phyloP scores from a whole-genome alignment of 2,888 invertebrate species.

The Embidobia sp. region DNA sequence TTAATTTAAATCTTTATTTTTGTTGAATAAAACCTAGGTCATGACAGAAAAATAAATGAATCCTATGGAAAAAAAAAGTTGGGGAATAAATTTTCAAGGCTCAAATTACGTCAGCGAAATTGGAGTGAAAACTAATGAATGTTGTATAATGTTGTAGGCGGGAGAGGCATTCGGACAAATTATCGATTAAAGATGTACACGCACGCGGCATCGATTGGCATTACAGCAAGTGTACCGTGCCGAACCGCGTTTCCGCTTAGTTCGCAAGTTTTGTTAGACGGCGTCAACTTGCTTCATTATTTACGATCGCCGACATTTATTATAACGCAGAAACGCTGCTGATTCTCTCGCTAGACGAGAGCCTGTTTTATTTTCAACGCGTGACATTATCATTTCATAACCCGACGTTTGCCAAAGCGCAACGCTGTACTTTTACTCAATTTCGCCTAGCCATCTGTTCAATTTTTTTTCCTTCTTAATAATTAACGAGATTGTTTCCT shows the following conservation, averaged over 20 bases:
- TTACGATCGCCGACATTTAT: conserved; percentile 18
- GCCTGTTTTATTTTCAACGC: conserved; percentile 43
- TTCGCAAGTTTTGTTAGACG: conserved; percentile 22
- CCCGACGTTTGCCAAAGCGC: conserved; percentile 21
- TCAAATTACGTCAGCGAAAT: no score
- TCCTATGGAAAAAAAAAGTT: no score
- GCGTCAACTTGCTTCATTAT: conserved; percentile 37
- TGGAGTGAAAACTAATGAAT: not conserved
- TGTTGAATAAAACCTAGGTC: no score
- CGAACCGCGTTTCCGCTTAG: conserved; percentile 11
- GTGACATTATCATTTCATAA: conserved; percentile 48
- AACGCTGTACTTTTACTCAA: not conserved
- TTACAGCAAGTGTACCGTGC: not conserved
- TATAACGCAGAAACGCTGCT: conserved; percentile 14
- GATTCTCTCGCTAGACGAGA: no score
- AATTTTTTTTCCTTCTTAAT: not conserved
- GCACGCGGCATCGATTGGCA: conserved; percentile 23
- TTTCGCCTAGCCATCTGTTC: not conserved
- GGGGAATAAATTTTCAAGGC: no score
- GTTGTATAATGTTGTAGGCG: not conserved
- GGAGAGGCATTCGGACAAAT: conserved; percentile 1
- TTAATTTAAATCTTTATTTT: no score
- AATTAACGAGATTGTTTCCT: not conserved
- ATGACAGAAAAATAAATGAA: no score
- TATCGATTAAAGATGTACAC: conserved; percentile 32